A percentile compares a stretch with the other conserved stretches of the same genome.
phyloP scores from a whole-genome alignment of 2,888 invertebrate genomes.

The Ashinkailepas kermadecensis region DNA sequence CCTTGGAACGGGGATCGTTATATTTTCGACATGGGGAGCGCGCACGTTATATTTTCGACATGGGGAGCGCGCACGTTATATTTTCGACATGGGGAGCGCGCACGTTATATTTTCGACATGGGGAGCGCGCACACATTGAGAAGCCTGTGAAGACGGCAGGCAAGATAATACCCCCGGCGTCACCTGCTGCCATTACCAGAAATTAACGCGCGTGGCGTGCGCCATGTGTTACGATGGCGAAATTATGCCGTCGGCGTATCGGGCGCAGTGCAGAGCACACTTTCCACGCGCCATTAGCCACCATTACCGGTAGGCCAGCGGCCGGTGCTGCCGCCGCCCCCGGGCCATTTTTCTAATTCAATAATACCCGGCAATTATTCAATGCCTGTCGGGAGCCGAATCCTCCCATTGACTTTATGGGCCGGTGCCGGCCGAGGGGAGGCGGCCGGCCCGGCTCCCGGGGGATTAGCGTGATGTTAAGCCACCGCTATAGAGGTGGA shows the following conservation, averaged over 20 bases:
- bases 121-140: too few species aligned
- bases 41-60: too few species aligned
- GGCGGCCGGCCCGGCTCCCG: background rate
- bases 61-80: too few species aligned
- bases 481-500: background rate
- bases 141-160: too few species aligned
- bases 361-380: slow-evolving; percentile 18
- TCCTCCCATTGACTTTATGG: slow-evolving; percentile 15
- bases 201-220: background rate
- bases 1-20: too few species aligned
- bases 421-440: background rate
- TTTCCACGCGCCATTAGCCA: background rate
- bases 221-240: background rate
- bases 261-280: background rate
- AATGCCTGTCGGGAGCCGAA: background rate
- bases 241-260: background rate
- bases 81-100: too few species aligned
- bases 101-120: too few species aligned
- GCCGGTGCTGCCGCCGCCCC: background rate
- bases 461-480: background rate
- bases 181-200: background rate
- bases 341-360: slow-evolving; percentile 8
- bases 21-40: too few species aligned
- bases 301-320: background rate
- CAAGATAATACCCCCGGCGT: background rate